A percentile compares a stretch with the other conserved stretches of the same genome.
Evolutionary conservation across 2,113 vertebrate species (phyloP).

Genomic region (Odocoileus hemionus): DNA sequence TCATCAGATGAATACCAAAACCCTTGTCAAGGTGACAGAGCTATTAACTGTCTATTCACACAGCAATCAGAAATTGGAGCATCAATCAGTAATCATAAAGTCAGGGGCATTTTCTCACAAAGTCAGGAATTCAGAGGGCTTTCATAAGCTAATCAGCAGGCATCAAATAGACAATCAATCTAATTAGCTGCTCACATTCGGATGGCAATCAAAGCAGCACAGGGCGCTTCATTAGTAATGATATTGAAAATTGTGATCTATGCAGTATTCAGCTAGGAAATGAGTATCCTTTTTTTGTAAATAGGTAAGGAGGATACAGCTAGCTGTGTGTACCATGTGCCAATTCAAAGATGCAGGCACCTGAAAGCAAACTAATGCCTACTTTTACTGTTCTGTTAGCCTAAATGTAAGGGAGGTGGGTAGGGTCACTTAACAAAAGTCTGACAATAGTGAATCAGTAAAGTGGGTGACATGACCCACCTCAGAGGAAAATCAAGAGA

Average conservation of each 20-base stretch:
- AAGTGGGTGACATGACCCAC: neutral
- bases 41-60: constrained; percentile 81
- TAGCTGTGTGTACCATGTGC: neutral
- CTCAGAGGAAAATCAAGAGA: neutral
- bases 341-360: neutral
- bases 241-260: constrained; percentile 79
- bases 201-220: constrained; percentile 80
- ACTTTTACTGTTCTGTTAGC: neutral
- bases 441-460: neutral
- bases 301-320: constrained; percentile 19
- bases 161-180: constrained; percentile 86
- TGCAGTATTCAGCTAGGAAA: constrained; percentile 73
- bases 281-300: constrained; percentile 52
- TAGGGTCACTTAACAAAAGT: neutral
- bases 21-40: constrained; percentile 77
- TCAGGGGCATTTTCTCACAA: constrained; percentile 80
- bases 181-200: constrained; percentile 83
- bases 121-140: constrained; percentile 81
- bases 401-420: neutral
- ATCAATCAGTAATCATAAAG: constrained; percentile 83
- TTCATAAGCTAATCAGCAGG: constrained; percentile 84
- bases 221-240: constrained; percentile 81
- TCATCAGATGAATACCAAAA: constrained; percentile 77
- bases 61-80: constrained; percentile 82
- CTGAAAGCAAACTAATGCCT: neutral